A percentile compares a stretch with the other conserved stretches of the same genome.
Conservation (phyloP, 2,888 invertebrate species). For the Laspeyria flexula region DNA sequence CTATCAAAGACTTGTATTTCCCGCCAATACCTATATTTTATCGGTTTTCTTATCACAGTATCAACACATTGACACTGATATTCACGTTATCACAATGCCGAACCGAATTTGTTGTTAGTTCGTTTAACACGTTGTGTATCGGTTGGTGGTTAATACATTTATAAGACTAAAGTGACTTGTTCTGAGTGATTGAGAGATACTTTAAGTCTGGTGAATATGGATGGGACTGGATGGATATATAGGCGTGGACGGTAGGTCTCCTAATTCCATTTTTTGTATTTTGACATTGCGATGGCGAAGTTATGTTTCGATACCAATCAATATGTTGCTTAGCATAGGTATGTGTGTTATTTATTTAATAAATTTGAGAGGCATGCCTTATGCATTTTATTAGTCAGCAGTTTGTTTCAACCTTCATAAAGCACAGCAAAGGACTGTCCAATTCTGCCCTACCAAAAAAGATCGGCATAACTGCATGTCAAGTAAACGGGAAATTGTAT, state of each 20-base stretch:
- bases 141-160: background rate
- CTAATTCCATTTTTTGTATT: no score
- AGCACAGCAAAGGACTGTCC: no score
- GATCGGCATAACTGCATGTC: no score
- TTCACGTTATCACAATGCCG: constrained; percentile 35
- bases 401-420: no score
- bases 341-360: no score
- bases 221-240: constrained; percentile 16
- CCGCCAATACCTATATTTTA: constrained; percentile 13
- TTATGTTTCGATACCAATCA: no score
- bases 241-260: constrained; percentile 11
- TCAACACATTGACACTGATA: constrained; percentile 34
- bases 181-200: background rate
- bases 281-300: no score
- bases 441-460: no score
- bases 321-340: no score
- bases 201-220: constrained; percentile 1
- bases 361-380: no score
- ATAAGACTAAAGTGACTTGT: background rate
- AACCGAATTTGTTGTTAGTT: constrained; percentile 30
- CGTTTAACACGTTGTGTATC: constrained; percentile 9
- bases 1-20: background rate
- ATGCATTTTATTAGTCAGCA: no score
- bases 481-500: no score
- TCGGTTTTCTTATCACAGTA: constrained; percentile 28